phyloP scores from a whole-genome alignment of 2,113 vertebrate species.

The Pangasianodon gigas region DNA sequence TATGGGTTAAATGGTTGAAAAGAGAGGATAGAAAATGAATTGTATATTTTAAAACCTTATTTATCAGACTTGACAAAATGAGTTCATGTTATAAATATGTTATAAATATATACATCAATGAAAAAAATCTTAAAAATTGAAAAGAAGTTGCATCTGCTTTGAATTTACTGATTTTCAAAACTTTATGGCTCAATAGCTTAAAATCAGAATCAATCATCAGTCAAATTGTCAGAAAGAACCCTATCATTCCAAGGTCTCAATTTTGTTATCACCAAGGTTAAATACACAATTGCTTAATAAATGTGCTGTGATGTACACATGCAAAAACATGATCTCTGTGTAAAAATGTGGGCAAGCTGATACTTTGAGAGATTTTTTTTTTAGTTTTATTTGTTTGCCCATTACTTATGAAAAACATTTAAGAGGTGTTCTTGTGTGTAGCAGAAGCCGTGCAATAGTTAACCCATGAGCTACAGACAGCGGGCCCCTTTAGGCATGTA shows the following conservation, averaged over 20 bases:
- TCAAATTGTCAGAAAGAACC: neutral
- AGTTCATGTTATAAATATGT: neutral
- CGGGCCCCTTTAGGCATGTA: conserved; percentile 63
- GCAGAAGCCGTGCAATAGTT: neutral
- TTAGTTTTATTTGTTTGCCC: neutral
- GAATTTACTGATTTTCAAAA: neutral
- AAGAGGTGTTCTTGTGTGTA: neutral
- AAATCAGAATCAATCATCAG: neutral
- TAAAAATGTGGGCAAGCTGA: neutral
- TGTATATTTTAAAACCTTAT: neutral
- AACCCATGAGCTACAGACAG: neutral
- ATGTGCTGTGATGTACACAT: neutral
- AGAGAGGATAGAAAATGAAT: neutral
- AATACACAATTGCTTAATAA: neutral
- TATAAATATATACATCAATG: neutral
- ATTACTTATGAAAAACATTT: neutral
- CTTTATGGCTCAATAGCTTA: neutral
- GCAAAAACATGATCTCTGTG: neutral
- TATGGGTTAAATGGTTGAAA: neutral
- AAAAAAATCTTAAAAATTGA: neutral
- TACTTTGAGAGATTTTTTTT: neutral
- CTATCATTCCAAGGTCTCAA: neutral
- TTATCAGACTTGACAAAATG: neutral
- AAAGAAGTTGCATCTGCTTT: neutral
- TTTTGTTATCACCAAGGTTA: neutral